phyloP scores from a whole-genome alignment of 2,888 invertebrate genomes.

The Lasioglossum pauxillum region DNA sequence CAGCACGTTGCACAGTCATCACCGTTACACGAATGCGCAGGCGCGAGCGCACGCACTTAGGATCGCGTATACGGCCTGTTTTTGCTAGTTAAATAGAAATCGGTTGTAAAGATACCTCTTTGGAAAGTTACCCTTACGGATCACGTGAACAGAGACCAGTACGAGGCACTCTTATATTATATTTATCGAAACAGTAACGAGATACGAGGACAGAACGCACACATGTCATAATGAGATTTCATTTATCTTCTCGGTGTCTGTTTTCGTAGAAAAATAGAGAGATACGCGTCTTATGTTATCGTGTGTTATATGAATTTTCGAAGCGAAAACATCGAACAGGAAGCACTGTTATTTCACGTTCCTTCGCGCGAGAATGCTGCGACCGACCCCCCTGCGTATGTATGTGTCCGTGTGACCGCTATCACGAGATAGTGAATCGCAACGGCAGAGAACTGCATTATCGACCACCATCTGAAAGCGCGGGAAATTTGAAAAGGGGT shows the following conservation, averaged over 20 bases:
- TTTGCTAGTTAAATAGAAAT: slow-evolving; percentile 51
- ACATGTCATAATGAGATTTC: neutral
- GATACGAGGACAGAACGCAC: neutral
- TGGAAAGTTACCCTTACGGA: slow-evolving; percentile 3
- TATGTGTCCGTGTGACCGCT: neutral
- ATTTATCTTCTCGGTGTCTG: slow-evolving; percentile 3
- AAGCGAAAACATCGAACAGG: neutral
- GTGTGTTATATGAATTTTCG: neutral
- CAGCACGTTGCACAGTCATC: slow-evolving; percentile 68
- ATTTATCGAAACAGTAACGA: neutral
- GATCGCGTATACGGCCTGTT: slow-evolving; percentile 41
- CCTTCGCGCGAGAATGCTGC: neutral
- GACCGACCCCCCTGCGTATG: neutral
- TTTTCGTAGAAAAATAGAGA: neutral
- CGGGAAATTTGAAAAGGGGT: slow-evolving; percentile 46
- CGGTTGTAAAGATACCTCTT: neutral
- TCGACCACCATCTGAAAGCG: slow-evolving; percentile 24
- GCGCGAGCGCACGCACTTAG: slow-evolving; percentile 57
- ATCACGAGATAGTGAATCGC: neutral
- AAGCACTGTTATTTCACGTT: neutral
- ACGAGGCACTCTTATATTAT: neutral
- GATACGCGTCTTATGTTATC: slow-evolving; percentile 14
- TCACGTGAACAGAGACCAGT: neutral
- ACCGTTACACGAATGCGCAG: slow-evolving; percentile 67
- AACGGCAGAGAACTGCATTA: slow-evolving; percentile 44